A percentile compares a stretch with the other conserved stretches of the same genome.
Conservation (phyloP, 2,113 vertebrate species). For the Callithrix jacchus region DNA sequence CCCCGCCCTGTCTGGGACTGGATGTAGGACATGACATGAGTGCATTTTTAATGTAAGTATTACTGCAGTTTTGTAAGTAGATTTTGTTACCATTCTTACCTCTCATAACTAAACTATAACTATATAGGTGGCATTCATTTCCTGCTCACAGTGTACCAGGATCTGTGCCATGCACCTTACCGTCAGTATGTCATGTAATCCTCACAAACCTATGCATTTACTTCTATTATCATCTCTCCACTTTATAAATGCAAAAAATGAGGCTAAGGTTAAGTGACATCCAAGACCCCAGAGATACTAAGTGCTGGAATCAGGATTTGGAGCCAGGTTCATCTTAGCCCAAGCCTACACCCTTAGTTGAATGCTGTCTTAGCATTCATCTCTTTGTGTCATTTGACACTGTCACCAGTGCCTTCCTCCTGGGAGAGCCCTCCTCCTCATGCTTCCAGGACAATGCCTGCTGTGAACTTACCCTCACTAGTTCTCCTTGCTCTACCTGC, state of each 20-base stretch:
- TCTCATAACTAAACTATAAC: background rate
- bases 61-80: background rate
- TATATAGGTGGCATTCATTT: background rate
- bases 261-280: background rate
- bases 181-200: background rate
- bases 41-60: background rate
- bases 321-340: background rate
- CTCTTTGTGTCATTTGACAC: background rate
- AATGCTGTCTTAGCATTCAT: background rate
- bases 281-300: background rate
- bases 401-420: background rate
- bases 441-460: background rate
- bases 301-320: background rate
- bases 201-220: background rate
- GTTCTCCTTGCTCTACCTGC: background rate
- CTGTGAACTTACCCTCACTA: background rate
- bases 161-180: background rate
- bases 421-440: background rate
- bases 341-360: background rate
- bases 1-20: background rate
- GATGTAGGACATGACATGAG: background rate
- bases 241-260: background rate
- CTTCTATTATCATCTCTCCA: background rate
- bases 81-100: background rate
- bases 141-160: background rate